Evolutionary conservation across 2,113 vertebrate species (phyloP).

Genomic region (Myiagra hebetior): DNA sequence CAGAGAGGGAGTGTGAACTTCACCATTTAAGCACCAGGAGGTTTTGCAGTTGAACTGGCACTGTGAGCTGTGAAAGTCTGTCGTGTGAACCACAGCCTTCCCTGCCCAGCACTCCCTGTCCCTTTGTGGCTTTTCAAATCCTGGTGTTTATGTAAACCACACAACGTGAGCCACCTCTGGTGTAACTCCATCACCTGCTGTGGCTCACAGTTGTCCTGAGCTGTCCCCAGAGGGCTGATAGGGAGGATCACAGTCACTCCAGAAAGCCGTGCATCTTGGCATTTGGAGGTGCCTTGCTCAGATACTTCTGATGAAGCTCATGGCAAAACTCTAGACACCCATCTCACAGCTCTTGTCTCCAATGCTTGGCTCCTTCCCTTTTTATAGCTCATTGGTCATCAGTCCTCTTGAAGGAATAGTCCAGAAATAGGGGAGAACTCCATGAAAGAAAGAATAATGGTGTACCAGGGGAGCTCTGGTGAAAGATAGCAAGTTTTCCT

Average conservation of each 20-base stretch:
- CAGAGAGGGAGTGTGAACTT: constrained; percentile 36
- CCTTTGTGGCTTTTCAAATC: neutral
- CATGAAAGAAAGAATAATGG: neutral
- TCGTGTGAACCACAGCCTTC: neutral
- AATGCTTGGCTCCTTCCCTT: neutral
- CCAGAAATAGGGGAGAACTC: neutral
- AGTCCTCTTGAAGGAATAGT: neutral
- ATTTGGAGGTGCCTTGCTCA: neutral
- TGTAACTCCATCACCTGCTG: neutral
- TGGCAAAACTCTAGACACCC: neutral
- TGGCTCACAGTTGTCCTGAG: neutral
- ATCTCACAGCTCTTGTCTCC: neutral
- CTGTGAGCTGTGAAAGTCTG: neutral
- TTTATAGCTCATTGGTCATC: neutral
- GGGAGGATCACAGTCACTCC: neutral
- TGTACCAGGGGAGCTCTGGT: neutral
- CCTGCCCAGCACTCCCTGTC: neutral
- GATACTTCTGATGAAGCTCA: neutral
- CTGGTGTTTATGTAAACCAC: neutral
- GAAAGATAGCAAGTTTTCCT: neutral
- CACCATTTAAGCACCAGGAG: constrained; percentile 59
- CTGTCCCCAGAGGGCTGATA: fast-evolving
- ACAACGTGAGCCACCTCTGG: neutral
- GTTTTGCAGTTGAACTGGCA: constrained; percentile 26
- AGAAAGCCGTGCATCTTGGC: neutral